These are phyloP conservation scores for Palythoa grandis DNA, from an alignment of 92 coral and sea anemone species.

Conservation along the genomic window DNA sequence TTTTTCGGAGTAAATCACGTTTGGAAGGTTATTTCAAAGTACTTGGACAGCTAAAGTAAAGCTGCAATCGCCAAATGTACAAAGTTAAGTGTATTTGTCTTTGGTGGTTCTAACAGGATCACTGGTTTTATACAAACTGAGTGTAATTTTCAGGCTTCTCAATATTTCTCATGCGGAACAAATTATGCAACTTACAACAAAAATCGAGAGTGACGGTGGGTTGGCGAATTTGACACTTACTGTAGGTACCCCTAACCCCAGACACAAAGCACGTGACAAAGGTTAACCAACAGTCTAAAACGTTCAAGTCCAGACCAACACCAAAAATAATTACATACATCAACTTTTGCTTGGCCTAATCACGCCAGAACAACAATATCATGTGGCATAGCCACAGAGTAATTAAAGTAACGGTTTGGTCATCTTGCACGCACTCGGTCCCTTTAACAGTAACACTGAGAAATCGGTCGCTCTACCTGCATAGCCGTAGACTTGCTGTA, in stretches of 20 bases:
- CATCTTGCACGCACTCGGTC: not conserved
- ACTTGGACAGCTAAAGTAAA: too few species aligned
- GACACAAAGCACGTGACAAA: not conserved
- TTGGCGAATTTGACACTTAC: not conserved
- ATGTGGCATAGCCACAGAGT: not conserved
- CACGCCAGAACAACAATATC: not conserved
- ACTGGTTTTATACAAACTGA: too few species aligned
- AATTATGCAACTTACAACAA: too few species aligned
- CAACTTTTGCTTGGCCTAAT: not conserved
- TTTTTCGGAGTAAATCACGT: too few species aligned
- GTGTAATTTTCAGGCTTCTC: too few species aligned
- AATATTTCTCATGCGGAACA: too few species aligned
- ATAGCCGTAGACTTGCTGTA: constrained; percentile 98
- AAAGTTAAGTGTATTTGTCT: too few species aligned
- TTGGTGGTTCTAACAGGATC: too few species aligned
- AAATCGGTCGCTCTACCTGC: constrained; percentile 62
- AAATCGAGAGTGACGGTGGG: not conserved
- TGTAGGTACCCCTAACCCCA: not conserved
- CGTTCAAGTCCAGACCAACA: not conserved
- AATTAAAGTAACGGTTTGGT: not conserved
- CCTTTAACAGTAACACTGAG: not conserved
- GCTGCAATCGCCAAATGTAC: too few species aligned
- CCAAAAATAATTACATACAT: not conserved
- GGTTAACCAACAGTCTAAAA: not conserved
- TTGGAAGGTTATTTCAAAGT: too few species aligned